phyloP scores from a whole-genome alignment of 2,888 invertebrate genomes.

The Pseudococcus longispinus region DNA sequence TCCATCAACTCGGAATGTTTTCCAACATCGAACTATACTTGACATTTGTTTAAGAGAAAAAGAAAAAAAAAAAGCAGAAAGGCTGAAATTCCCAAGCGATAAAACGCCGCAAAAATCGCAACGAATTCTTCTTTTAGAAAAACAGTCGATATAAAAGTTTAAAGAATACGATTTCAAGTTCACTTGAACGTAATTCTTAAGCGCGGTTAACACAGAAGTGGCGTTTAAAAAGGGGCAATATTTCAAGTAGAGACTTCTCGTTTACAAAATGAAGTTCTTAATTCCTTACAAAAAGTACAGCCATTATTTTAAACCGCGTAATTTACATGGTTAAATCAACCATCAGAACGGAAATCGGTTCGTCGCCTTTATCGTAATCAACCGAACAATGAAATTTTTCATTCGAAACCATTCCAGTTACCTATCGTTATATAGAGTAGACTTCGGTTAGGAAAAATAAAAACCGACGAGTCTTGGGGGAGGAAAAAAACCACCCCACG shows the following conservation, averaged over 20 bases:
- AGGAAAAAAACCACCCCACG: not conserved
- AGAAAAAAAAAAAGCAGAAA: not conserved
- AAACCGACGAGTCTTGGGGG: not conserved
- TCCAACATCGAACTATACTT: not conserved
- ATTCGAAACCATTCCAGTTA: not conserved
- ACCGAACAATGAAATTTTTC: not conserved
- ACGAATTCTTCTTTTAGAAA: not conserved
- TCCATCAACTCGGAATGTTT: not conserved
- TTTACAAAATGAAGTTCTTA: not conserved
- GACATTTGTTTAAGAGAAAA: not conserved
- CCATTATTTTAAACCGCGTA: not conserved
- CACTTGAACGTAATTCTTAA: not conserved
- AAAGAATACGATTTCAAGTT: not conserved
- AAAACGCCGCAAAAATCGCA: not conserved
- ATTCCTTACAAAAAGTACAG: not conserved
- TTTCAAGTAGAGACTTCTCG: slow-evolving; percentile 21
- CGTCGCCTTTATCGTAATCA: not conserved
- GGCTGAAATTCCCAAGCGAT: not conserved
- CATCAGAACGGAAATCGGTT: not conserved
- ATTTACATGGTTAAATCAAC: slow-evolving; percentile 17
- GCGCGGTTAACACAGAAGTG: not conserved
- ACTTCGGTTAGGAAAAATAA: not conserved
- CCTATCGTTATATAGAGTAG: not conserved
- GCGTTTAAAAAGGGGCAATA: not conserved
- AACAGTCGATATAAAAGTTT: not conserved